Base-by-base conservation (phyloP, 2,888 invertebrate species). In the Cephus pulcher region DNA sequence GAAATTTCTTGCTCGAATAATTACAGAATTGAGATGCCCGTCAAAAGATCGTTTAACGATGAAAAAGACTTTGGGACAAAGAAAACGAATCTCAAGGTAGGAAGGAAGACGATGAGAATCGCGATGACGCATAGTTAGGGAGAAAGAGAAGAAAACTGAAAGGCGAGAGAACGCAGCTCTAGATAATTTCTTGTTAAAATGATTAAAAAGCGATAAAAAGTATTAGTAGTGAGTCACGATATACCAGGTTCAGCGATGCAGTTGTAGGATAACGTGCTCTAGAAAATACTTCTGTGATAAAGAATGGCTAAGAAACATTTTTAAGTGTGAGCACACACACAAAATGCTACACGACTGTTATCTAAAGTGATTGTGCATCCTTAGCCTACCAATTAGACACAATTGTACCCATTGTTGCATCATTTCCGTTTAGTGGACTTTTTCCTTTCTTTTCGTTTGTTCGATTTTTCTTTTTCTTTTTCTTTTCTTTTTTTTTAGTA, bases 351-450 rank as follows among this genome's bases (percentile, higher is more conserved):
- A 56, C 23, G 23, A 56, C 9, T 56, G 23, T 56, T 56, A 56
- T 56, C 40, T 56, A 56, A 56, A 56, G 40, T 56, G 40, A 15
- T 56, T 23, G 40, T 56, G 23, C 40, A 23, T 56, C 23, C 40
- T 56, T 56, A 56, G 40, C 40, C 40, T 56, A 56, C 9, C 9
- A 56, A 56, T 78, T 80, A 80, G 83, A 78, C 78, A 84, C 82
- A 83, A 79, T 82, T 82, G 86, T 86, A 86, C 83, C 81, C 80
- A 86, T 88, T 88, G 87, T 86, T 87, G 87, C 86, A 86, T 87
- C 86, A 83, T 76, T 75, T 12, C 78, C 68, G 71, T 73, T 75
- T 74, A 74, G 33, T 68, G 69, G 12, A 35, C 74, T 68, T 11
- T 30, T 32, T 74, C 33, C 30, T 11, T 73, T 30, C 32, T 34